phyloP scores from a whole-genome alignment of 2,113 vertebrate genomes.

The Australoheros scitulus region DNA sequence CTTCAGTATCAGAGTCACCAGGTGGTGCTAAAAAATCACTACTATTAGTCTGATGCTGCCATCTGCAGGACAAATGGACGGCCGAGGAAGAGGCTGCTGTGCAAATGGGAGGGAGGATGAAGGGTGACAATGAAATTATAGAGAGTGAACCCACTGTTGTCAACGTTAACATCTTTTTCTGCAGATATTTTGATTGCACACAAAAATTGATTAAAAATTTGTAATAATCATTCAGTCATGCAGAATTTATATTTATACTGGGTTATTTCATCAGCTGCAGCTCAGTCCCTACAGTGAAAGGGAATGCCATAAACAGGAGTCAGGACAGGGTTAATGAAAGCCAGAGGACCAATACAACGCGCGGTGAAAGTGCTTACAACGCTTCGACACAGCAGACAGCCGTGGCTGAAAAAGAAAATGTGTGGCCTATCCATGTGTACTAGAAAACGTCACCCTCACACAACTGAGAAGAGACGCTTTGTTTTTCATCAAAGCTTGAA shows the following conservation, averaged over 20 bases:
- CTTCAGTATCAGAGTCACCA: slow-evolving; percentile 8
- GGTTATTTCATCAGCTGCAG: not conserved
- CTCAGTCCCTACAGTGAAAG: not conserved
- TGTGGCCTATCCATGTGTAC: not conserved
- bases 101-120: not conserved
- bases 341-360: not conserved
- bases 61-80: not conserved
- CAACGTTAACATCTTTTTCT: no score
- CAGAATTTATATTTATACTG: not conserved
- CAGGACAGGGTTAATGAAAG: not conserved
- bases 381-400: not conserved
- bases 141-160: not conserved
- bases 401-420: not conserved
- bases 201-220: not conserved
- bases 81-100: not conserved
- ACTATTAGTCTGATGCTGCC: not conserved
- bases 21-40: slow-evolving; percentile 20
- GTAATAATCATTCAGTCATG: not conserved
- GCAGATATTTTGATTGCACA: not conserved
- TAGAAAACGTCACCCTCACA: not conserved
- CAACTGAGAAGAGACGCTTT: not conserved
- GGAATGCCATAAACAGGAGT: not conserved
- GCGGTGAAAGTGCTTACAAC: not conserved
- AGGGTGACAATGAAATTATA: not conserved
- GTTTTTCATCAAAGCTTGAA: not conserved